A percentile compares a stretch with the other conserved stretches of the same genome.
Conservation (phyloP, 2,113 vertebrate species). For the Cichladusa arquata region DNA sequence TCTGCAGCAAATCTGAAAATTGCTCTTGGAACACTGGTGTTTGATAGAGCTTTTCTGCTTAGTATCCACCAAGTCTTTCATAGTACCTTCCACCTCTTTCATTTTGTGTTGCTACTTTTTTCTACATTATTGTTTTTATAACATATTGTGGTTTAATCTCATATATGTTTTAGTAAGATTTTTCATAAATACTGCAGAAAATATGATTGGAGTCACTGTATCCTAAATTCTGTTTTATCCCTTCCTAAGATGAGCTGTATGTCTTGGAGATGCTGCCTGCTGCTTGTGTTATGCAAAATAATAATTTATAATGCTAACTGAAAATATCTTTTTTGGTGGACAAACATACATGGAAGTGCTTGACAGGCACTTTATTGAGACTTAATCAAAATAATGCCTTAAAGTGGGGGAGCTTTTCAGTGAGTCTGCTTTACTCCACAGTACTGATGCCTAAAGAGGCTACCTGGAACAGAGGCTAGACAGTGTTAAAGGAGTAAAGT, state of each 20-base stretch:
- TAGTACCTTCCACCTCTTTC: background rate
- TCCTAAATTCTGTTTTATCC: background rate
- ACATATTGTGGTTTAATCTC: background rate
- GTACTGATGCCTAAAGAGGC: background rate
- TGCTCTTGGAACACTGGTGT: background rate
- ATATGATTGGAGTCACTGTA: background rate
- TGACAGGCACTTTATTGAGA: background rate
- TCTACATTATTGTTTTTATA: background rate
- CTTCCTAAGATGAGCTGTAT: background rate
- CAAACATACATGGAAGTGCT: background rate
- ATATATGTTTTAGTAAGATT: background rate
- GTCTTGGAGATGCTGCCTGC: background rate
- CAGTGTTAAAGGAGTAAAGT: too few relatives aligned
- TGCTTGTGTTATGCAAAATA: slow-evolving; percentile 18
- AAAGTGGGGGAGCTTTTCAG: background rate
- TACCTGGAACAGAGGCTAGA: too few relatives aligned
- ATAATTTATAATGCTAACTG: background rate
- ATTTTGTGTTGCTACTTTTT: background rate
- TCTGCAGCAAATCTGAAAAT: background rate
- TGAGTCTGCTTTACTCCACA: background rate
- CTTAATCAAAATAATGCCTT: background rate
- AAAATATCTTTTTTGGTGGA: background rate
- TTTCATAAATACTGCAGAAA: background rate
- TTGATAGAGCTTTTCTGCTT: background rate
- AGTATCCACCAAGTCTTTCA: background rate